phyloP scores from a whole-genome alignment of 2,113 vertebrate species.

The Corvus cornix region DNA sequence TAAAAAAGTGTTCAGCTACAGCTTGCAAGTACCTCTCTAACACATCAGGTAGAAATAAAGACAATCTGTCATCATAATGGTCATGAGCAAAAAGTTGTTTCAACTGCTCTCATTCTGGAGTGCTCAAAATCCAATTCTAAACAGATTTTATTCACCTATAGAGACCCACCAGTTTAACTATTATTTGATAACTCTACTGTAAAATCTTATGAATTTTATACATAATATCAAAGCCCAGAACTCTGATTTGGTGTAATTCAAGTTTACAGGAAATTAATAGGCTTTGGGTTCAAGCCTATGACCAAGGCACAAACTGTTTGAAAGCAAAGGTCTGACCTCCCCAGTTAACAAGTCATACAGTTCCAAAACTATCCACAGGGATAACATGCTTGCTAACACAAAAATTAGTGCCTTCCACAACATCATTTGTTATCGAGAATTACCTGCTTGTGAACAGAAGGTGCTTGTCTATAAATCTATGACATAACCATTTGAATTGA shows the following conservation, averaged over 20 bases:
- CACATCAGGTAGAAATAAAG: neutral
- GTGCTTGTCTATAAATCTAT: neutral
- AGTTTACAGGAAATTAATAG: neutral
- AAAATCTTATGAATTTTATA: neutral
- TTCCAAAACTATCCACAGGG: neutral
- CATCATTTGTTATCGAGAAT: accelerated
- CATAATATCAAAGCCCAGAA: neutral
- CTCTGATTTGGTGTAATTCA: neutral
- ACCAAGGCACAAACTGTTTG: neutral
- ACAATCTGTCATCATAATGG: neutral
- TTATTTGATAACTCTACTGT: neutral
- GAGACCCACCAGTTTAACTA: neutral
- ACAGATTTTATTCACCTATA: neutral
- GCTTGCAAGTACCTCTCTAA: neutral
- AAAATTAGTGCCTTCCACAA: neutral
- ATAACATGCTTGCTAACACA: neutral
- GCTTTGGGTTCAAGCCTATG: neutral
- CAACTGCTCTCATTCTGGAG: neutral
- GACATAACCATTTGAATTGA: neutral
- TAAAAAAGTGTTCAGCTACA: neutral
- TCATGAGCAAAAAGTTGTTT: neutral
- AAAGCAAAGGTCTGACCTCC: neutral
- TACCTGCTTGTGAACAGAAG: neutral
- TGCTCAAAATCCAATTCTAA: neutral
- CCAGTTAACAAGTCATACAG: neutral